Conservation (phyloP, 2,888 invertebrate genomes). For the Emmelina monodactyla region DNA sequence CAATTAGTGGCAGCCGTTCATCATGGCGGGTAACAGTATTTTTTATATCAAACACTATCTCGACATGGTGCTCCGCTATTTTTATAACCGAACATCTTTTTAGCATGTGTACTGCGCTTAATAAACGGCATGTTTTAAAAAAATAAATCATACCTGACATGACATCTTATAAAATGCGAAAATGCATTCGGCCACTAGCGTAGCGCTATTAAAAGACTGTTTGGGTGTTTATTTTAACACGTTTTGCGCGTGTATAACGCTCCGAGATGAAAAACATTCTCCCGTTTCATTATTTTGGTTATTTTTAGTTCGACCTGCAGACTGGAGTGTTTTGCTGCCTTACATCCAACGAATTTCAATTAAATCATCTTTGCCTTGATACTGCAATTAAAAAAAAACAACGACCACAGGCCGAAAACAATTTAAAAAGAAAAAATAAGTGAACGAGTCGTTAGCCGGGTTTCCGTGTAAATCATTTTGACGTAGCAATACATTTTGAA, state of each 20-base stretch:
- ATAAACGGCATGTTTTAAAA: conserved; percentile 31
- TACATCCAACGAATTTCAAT: conserved; percentile 51
- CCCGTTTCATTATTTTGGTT: conserved; percentile 62
- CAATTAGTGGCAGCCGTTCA: conserved; percentile 38
- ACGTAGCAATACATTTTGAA: conserved; percentile 33
- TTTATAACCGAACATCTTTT: conserved; percentile 34
- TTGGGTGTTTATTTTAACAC: conserved; percentile 63
- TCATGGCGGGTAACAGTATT: conserved; percentile 22
- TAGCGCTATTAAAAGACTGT: conserved; percentile 59
- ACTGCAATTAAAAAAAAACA: no score
- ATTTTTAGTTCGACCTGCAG: conserved; percentile 63
- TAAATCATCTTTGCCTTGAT: no score
- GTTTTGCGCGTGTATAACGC: conserved; percentile 60
- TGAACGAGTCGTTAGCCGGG: conserved; percentile 6
- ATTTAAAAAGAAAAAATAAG: conserved; percentile 8
- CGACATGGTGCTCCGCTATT: conserved; percentile 33
- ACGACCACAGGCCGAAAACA: conserved; percentile 5
- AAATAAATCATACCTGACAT: conserved; percentile 53
- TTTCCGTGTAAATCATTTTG: conserved; percentile 31
- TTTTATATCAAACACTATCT: conserved; percentile 27
- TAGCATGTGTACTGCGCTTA: conserved; percentile 33
- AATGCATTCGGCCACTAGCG: conserved; percentile 49
- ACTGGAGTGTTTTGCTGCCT: conserved; percentile 46
- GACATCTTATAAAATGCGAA: conserved; percentile 45
- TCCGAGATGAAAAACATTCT: conserved; percentile 64